Conservation (phyloP, 2,797 vertebrate species). For the Hydrocynus forskahlii region DNA sequence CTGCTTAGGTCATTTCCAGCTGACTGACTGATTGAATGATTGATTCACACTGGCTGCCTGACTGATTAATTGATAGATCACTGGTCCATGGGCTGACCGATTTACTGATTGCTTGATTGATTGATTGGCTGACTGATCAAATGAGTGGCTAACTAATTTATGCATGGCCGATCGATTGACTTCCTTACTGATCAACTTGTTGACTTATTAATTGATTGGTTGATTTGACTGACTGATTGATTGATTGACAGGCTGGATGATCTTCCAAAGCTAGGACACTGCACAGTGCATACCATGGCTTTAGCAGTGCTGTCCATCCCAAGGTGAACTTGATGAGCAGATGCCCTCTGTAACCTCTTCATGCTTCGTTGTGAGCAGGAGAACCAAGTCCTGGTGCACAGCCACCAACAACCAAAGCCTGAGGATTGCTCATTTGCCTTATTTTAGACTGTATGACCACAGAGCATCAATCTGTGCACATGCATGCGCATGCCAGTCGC, state of each 20-base stretch:
- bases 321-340: slow-evolving; percentile 10
- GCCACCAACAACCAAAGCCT: not conserved
- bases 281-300: not conserved
- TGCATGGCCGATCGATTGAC: not conserved
- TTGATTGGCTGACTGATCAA: not conserved
- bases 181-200: no score
- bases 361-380: not conserved
- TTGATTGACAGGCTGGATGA: not conserved
- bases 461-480: not conserved
- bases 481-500: not conserved
- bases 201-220: no score
- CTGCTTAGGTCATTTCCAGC: slow-evolving; percentile 48
- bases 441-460: not conserved
- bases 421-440: not conserved
- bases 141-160: not conserved
- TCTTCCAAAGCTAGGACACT: slow-evolving; percentile 43
- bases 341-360: slow-evolving; percentile 5
- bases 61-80: not conserved
- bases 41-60: not conserved
- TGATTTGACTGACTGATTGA: not conserved
- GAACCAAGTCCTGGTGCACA: not conserved
- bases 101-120: not conserved
- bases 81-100: not conserved
- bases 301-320: not conserved
- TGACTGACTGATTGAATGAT: slow-evolving; percentile 3